Percentiles rank a stretch among this genome's conserved stretches.
phyloP scores from a whole-genome alignment of 2,888 invertebrate species.

The Tetropium fuscum region DNA sequence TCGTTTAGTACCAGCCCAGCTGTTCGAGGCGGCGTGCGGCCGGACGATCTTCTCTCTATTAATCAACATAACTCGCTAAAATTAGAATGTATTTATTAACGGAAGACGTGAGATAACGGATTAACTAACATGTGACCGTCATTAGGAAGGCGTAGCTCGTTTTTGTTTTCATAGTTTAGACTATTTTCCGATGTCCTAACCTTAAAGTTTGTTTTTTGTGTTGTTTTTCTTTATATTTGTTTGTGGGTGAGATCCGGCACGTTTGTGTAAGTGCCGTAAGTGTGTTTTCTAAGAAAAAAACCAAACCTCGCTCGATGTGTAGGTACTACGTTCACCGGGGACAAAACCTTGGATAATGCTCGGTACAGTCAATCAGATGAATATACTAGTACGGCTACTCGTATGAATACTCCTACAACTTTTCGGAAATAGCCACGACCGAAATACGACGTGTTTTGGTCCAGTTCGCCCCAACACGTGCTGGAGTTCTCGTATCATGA shows the following conservation, averaged over 20 bases:
- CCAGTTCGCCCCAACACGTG: conserved; percentile 36
- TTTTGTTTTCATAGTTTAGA: conserved; percentile 16
- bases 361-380: conserved; percentile 47
- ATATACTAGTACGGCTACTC: conserved; percentile 40
- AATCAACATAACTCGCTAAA: conserved; percentile 45
- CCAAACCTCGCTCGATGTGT: background rate
- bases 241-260: conserved; percentile 24
- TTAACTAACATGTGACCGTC: conserved; percentile 41
- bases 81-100: conserved; percentile 38
- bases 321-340: no score
- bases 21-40: conserved; percentile 55
- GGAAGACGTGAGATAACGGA: conserved; percentile 22
- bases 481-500: conserved; percentile 33
- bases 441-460: conserved; percentile 38
- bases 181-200: conserved; percentile 33
- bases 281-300: conserved; percentile 13
- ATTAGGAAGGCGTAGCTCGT: conserved; percentile 1
- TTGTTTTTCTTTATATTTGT: conserved; percentile 30
- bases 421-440: conserved; percentile 41
- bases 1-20: conserved; percentile 58
- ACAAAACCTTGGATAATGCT: conserved; percentile 52
- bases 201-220: conserved; percentile 36
- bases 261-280: background rate
- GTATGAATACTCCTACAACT: conserved; percentile 43
- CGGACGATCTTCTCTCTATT: conserved; percentile 40